A percentile compares a stretch with the other conserved stretches of the same genome.
Evolutionary conservation across 1,140 invertebrate genomes (phyloP).

Genomic region (Halictus rubicundus): DNA sequence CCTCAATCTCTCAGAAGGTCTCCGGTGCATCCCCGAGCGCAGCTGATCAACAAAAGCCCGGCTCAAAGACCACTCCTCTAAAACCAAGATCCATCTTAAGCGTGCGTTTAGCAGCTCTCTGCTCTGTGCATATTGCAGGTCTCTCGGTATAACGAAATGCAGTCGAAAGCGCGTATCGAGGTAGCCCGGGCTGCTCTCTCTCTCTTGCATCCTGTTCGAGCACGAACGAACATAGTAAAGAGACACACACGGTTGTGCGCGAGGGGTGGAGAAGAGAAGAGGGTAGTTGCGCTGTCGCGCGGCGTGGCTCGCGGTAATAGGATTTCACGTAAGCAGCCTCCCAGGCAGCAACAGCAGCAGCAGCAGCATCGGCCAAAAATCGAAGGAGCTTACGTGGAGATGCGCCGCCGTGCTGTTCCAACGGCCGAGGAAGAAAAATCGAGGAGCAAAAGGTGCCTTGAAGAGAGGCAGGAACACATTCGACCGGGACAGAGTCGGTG

Average conservation of each 20-base stretch:
- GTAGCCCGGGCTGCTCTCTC: not conserved
- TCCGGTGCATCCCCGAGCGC: no score
- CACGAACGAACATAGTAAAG: constrained; percentile 9
- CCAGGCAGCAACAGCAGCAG: constrained; percentile 56
- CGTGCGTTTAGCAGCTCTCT: no score
- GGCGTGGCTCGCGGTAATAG: constrained; percentile 66
- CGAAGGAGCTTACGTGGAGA: constrained; percentile 70
- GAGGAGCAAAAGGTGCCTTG: constrained; percentile 1
- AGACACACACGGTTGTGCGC: not conserved
- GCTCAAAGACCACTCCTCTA: no score
- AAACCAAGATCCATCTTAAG: no score
- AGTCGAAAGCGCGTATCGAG: not conserved
- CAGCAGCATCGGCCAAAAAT: constrained; percentile 64
- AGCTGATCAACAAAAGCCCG: no score
- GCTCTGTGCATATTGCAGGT: no score
- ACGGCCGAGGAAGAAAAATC: constrained; percentile 11
- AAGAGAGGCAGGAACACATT: not conserved
- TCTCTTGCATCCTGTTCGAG: not conserved
- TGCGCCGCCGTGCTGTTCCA: constrained; percentile 35
- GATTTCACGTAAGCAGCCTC: constrained; percentile 73
- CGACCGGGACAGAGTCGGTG: constrained; percentile 22
- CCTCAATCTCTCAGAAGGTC: no score
- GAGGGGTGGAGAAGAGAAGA: not conserved
- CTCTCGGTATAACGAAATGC: no score
- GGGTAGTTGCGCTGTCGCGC: constrained; percentile 46